Evolutionary conservation across 2,113 vertebrate genomes (phyloP), one percentile per base, ranked within the genome.

Genomic region (Gopherus evgoodei): DNA sequence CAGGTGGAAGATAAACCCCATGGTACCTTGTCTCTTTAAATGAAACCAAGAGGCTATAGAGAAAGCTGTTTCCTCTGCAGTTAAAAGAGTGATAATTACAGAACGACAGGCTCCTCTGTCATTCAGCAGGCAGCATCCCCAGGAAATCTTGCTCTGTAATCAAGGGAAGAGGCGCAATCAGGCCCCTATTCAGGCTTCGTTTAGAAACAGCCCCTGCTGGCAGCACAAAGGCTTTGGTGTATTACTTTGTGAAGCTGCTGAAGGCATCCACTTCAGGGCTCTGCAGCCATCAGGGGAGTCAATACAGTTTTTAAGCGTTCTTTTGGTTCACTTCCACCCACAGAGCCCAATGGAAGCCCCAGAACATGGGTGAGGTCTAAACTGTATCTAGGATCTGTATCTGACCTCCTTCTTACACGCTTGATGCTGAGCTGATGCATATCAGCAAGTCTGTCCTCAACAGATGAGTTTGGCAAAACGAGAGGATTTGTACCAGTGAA

Each of bases 151-250:
- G 96, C 97, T 98, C 95, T 94, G 97, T 98, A 98, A 98, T 98
- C 98, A 98, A 97, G 98, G 95, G 95, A 98, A 98, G 98, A 98
- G 97, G 98, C 97, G 98, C 98, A 98, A 98, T 98, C 98, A 98
- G 97, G 97, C 96, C 98, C 97, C 87, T 98, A 98, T 98, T 98
- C 98, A 98, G 96, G 84, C 96, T 98, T 95, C 84, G 52, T 98
- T 98, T 98, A 97, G 98, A 95, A 94, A 98, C 98, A 98, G 97
- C 98, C 98, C 97, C 98, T 97, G 97, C 96, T 97, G 97, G 97
- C 97, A 96, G 97, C 86, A 97, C 95, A 97, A 97, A 96, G 87
- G 90, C 92, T 97, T 97, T 93, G 91, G 96, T 92, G 88, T 87
- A 88, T 90, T 82, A 90, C 95, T 97, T 94, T 95, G 91, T 94